These are phyloP conservation scores for Epinephelus lanceolatus DNA, from an alignment of 2,113 vertebrate species.

Conservation along the genomic window DNA sequence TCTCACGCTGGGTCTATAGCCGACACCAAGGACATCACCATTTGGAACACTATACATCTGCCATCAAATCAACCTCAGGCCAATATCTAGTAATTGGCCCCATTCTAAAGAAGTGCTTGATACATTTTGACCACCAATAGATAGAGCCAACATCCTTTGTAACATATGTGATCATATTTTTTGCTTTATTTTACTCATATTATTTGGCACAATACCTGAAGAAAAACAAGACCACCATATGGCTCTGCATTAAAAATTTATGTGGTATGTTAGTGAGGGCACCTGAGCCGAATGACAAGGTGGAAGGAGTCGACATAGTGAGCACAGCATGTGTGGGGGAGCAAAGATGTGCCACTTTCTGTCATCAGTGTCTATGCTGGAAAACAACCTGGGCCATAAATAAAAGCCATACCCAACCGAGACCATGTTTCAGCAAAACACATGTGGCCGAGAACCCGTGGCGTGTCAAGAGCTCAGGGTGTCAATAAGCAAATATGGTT, in stretches of 20 bases:
- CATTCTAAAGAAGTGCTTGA: constrained; percentile 59
- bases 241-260: constrained; percentile 80
- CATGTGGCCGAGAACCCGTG: constrained; percentile 34
- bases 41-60: constrained; percentile 71
- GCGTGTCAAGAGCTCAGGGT: constrained; percentile 38
- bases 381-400: constrained; percentile 30
- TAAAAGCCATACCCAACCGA: constrained; percentile 23
- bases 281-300: constrained; percentile 74
- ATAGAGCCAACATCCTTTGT: constrained; percentile 36
- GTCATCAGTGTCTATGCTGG: constrained; percentile 19
- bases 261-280: constrained; percentile 61
- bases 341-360: constrained; percentile 20
- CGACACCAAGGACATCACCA: constrained; percentile 75
- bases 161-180: constrained; percentile 41
- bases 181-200: constrained; percentile 62
- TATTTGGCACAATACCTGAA: constrained; percentile 62
- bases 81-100: constrained; percentile 77
- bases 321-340: constrained; percentile 36
- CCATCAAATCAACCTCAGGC: constrained; percentile 73
- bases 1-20: constrained; percentile 74
- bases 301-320: constrained; percentile 35
- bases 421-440: constrained; percentile 12
- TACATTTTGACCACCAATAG: constrained; percentile 51
- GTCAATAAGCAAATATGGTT: constrained; percentile 46
- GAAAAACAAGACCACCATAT: constrained; percentile 75